A percentile compares a stretch with the other conserved stretches of the same genome.
Conservation (phyloP, 2,797 vertebrate genomes). For the Cephalopachus bancanus region DNA sequence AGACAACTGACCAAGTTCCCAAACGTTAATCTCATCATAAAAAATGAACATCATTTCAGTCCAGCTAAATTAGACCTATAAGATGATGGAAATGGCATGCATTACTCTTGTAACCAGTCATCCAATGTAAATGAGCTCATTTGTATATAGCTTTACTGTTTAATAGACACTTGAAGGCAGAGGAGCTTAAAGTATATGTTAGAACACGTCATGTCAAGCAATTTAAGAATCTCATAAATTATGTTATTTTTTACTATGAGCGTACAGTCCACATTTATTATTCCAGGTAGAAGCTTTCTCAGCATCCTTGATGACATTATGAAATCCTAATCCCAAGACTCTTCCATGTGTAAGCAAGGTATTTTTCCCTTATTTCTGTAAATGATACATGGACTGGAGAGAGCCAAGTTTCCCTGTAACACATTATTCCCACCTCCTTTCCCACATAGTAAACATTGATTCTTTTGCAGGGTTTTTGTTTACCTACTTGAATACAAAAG, state of each 20-base stretch:
- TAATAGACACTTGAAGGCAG: conserved; percentile 52
- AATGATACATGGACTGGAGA: not conserved
- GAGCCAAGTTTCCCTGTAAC: not conserved
- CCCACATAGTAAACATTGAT: not conserved
- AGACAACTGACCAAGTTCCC: not conserved
- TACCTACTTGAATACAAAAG: conserved; percentile 26
- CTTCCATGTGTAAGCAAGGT: not conserved
- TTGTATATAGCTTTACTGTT: conserved; percentile 42
- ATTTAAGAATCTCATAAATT: not conserved
- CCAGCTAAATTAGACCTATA: not conserved
- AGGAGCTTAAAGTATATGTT: conserved; percentile 33
- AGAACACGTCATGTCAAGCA: conserved; percentile 48
- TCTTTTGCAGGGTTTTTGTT: not conserved
- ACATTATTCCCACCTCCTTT: not conserved
- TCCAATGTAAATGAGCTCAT: conserved; percentile 44
- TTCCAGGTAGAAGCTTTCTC: not conserved
- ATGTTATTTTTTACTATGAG: not conserved
- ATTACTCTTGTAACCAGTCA: not conserved
- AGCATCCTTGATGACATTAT: not conserved
- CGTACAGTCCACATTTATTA: not conserved
- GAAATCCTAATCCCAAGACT: not conserved
- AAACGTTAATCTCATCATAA: conserved; percentile 20
- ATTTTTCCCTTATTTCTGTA: not conserved
- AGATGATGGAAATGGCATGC: not conserved
- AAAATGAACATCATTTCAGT: not conserved